Conservation (phyloP, 2,797 vertebrate genomes). For the Melopsittacus undulatus region DNA sequence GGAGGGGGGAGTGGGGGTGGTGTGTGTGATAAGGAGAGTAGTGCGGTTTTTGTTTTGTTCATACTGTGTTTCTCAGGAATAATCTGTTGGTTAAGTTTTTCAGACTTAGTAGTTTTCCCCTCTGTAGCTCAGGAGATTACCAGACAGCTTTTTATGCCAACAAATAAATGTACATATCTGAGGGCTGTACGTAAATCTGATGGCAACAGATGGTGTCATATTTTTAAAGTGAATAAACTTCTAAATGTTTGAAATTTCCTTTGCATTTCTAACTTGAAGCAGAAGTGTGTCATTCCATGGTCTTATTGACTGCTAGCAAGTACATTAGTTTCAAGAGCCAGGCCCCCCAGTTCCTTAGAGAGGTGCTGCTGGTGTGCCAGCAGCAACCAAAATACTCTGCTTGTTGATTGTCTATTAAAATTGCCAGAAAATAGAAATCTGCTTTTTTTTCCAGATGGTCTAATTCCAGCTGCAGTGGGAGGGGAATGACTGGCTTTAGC, state of each 20-base stretch:
- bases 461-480: neutral
- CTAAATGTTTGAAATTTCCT: conserved; percentile 43
- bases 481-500: neutral
- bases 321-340: neutral
- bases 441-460: neutral
- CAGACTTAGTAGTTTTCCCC: neutral
- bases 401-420: neutral
- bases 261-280: conserved; percentile 48
- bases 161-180: conserved; percentile 16
- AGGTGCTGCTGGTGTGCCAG: neutral
- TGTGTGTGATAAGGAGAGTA: neutral
- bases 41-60: neutral
- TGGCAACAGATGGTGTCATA: conserved; percentile 47
- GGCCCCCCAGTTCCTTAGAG: neutral
- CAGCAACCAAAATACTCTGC: neutral
- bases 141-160: conserved; percentile 27
- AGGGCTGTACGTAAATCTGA: conserved; percentile 44
- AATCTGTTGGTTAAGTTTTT: neutral
- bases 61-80: neutral
- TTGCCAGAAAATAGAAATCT: neutral
- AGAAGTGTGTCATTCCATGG: neutral
- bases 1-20: neutral
- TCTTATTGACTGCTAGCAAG: neutral
- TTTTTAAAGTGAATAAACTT: conserved; percentile 42
- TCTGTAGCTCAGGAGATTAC: neutral